phyloP scores from a whole-genome alignment of 2,797 vertebrate genomes.

The Poecilia gillii region DNA sequence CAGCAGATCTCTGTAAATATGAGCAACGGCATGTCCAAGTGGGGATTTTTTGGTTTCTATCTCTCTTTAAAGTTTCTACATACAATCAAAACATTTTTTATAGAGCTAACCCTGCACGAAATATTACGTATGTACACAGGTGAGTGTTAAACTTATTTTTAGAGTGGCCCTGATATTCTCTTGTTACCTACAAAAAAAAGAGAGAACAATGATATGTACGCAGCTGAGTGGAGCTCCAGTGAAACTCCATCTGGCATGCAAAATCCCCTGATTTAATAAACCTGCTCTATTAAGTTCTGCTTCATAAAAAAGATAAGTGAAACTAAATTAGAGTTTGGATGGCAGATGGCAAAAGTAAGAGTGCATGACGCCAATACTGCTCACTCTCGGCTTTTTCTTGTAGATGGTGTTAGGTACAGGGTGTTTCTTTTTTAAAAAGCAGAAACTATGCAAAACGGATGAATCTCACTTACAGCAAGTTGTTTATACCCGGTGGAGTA shows the following conservation, averaged over 20 bases:
- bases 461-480: conserved; percentile 43
- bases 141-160: neutral
- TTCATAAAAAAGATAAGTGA: conserved; percentile 75
- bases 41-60: neutral
- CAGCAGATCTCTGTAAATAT: conserved; percentile 7
- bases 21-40: neutral
- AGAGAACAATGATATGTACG: conserved; percentile 40
- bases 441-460: conserved; percentile 26
- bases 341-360: conserved; percentile 77
- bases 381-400: conserved; percentile 36
- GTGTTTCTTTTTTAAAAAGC: conserved; percentile 32
- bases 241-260: conserved; percentile 64
- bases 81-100: neutral
- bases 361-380: conserved; percentile 45
- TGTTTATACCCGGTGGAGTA: conserved; percentile 24
- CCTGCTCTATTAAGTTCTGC: conserved; percentile 72
- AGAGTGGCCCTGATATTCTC: neutral
- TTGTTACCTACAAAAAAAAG: conserved; percentile 26
- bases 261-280: conserved; percentile 75
- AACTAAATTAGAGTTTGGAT: conserved; percentile 78
- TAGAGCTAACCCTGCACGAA: neutral
- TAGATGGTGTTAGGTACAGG: conserved; percentile 30
- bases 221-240: conserved; percentile 46
- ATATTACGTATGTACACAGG: neutral
- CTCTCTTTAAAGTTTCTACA: neutral